These are phyloP conservation scores for Cossypha heuglini DNA, from an alignment of 2,797 vertebrate species.

Conservation along the genomic window DNA sequence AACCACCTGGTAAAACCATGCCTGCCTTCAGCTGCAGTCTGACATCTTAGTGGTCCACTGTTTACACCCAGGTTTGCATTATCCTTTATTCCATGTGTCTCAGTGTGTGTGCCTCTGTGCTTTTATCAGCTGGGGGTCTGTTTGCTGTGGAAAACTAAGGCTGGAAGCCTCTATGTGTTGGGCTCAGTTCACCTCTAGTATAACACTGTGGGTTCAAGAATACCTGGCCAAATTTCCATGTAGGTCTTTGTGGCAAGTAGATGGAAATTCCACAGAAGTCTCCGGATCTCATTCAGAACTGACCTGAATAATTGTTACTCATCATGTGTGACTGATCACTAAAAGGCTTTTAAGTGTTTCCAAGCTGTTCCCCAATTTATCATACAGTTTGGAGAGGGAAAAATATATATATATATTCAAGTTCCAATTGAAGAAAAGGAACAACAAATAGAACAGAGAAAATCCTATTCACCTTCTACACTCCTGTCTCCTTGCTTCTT, in stretches of 20 bases:
- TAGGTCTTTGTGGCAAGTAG: background rate
- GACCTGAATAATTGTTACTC: slow-evolving; percentile 18
- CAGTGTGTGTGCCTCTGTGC: background rate
- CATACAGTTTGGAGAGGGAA: background rate
- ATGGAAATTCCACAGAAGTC: slow-evolving; percentile 19
- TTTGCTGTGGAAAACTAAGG: background rate
- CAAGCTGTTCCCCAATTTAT: slow-evolving; percentile 5
- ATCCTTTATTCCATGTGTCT: background rate
- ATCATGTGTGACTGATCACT: slow-evolving; percentile 13
- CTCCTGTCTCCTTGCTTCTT: background rate
- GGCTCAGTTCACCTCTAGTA: background rate
- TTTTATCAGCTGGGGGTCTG: background rate
- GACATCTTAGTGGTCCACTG: background rate
- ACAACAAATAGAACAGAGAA: background rate
- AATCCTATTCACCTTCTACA: background rate
- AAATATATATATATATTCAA: background rate
- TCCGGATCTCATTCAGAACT: background rate
- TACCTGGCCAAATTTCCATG: background rate
- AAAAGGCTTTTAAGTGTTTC: slow-evolving; percentile 14
- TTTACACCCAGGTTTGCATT: background rate
- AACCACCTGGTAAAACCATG: background rate
- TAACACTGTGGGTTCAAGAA: background rate
- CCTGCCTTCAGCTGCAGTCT: background rate
- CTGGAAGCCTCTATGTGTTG: background rate
- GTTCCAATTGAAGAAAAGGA: background rate